Conservation (phyloP, 2,797 vertebrate species). For the Ceryle rudis region DNA sequence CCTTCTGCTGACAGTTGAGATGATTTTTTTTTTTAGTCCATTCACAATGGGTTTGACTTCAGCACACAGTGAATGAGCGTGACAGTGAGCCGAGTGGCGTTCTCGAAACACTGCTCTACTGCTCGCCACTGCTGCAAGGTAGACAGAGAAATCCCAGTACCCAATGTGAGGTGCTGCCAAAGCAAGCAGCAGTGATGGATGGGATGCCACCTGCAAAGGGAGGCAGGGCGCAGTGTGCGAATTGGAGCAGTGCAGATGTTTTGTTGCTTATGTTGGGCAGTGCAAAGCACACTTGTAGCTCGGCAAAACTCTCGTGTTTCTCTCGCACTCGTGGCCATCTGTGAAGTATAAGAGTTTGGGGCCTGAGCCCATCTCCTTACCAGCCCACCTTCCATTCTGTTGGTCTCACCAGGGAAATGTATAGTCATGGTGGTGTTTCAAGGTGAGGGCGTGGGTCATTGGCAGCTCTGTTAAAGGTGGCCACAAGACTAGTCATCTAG, state of each 20-base stretch:
- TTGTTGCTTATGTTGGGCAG: background rate
- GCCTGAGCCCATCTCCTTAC: background rate
- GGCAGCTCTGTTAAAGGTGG: background rate
- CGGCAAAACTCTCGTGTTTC: background rate
- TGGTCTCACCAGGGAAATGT: background rate
- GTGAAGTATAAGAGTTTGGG: background rate
- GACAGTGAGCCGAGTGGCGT: accelerated
- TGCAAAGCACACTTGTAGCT: background rate
- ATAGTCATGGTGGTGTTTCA: background rate
- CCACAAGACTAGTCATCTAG: background rate
- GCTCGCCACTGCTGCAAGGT: accelerated
- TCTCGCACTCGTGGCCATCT: background rate
- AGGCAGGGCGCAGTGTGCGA: background rate
- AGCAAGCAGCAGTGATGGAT: background rate
- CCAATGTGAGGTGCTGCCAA: background rate
- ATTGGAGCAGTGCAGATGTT: background rate
- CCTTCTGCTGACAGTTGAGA: conserved; percentile 47
- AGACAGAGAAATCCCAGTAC: background rate
- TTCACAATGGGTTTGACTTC: conserved; percentile 28
- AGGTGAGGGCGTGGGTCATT: accelerated
- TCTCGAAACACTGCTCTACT: background rate
- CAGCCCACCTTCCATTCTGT: background rate
- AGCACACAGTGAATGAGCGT: background rate
- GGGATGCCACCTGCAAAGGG: background rate
- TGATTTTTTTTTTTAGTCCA: conserved; percentile 1